phyloP scores from a whole-genome alignment of 2,113 vertebrate genomes.

The Mandrillus leucophaeus region DNA sequence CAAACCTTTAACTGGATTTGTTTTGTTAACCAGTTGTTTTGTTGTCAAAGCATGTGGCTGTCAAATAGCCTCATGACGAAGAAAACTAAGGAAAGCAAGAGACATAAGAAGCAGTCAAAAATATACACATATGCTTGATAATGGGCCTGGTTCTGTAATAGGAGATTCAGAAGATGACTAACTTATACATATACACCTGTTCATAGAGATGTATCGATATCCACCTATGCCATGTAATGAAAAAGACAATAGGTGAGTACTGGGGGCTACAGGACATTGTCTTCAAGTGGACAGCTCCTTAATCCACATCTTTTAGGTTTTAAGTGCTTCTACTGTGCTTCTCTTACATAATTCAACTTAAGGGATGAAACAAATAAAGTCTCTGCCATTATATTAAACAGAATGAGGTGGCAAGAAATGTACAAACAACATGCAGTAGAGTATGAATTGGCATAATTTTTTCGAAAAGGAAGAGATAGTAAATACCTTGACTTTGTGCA shows the following conservation, averaged over 20 bases:
- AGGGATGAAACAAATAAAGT: not conserved
- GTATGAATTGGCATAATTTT: not conserved
- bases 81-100: not conserved
- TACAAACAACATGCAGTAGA: too few relatives aligned
- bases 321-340: not conserved
- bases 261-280: not conserved
- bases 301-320: not conserved
- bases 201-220: not conserved
- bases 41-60: not conserved
- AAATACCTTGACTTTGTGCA: not conserved
- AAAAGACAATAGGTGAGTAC: not conserved
- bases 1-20: not conserved
- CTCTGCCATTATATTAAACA: not conserved
- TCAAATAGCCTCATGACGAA: not conserved
- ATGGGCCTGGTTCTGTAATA: not conserved
- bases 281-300: not conserved
- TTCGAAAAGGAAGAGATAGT: not conserved
- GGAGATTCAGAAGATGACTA: not conserved
- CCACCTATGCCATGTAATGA: fast-evolving
- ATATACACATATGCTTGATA: fast-evolving
- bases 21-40: not conserved
- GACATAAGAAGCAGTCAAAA: not conserved
- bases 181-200: fast-evolving
- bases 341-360: not conserved
- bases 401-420: not conserved